Percentiles rank a stretch among this genome's conserved stretches.
phyloP scores from a whole-genome alignment of 1,140 invertebrate species.

The Ips typographus region DNA sequence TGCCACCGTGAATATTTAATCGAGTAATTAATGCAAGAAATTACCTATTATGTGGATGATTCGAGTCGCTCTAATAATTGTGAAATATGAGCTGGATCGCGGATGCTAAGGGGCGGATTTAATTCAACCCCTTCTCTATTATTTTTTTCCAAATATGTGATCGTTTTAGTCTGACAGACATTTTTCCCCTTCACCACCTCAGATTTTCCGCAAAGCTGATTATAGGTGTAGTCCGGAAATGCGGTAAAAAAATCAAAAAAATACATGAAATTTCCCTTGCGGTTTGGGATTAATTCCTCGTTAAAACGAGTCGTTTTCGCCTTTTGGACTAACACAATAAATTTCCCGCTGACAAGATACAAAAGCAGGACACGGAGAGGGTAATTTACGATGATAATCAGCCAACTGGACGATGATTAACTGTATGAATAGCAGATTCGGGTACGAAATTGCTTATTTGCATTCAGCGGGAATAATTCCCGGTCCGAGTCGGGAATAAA shows the following conservation, averaged over 20 bases:
- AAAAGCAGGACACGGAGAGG: slow-evolving; percentile 7
- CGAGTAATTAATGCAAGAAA: slow-evolving; percentile 55
- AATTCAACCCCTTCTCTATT: too few species aligned
- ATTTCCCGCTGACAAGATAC: slow-evolving; percentile 26
- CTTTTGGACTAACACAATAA: slow-evolving; percentile 8
- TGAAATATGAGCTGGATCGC: slow-evolving; percentile 45
- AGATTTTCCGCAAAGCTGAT: too few species aligned
- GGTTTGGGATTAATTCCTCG: too few species aligned
- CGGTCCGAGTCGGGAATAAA: slow-evolving; percentile 20
- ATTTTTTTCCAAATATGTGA: too few species aligned
- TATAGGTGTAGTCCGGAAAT: too few species aligned
- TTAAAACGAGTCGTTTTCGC: too few species aligned
- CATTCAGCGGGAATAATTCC: slow-evolving; percentile 40
- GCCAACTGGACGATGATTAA: slow-evolving; percentile 52
- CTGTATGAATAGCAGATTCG: slow-evolving; percentile 52
- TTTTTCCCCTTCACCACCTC: too few species aligned
- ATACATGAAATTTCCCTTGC: too few species aligned
- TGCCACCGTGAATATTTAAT: slow-evolving; percentile 54
- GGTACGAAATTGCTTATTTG: slow-evolving; percentile 48
- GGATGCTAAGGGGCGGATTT: too few species aligned
- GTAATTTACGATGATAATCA: slow-evolving; percentile 52
- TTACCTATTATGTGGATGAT: slow-evolving; percentile 55
- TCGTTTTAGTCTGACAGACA: too few species aligned
- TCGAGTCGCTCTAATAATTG: slow-evolving; percentile 52
- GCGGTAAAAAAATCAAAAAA: too few species aligned